phyloP scores from a whole-genome alignment of 1,140 invertebrate genomes.

The Caenorhabditis remanei region DNA sequence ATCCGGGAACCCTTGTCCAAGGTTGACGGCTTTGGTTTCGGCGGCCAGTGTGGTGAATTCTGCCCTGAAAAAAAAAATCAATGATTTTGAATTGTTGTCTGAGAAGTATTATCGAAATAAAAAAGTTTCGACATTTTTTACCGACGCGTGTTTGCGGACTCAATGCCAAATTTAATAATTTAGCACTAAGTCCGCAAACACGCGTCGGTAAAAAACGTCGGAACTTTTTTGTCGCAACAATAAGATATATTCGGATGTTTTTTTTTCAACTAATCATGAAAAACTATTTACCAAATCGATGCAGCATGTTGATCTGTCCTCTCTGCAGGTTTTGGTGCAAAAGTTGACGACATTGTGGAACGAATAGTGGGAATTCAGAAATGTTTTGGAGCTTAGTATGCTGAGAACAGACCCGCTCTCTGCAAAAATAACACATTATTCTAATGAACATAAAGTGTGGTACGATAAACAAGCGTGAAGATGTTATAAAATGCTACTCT shows the following conservation, averaged over 20 bases:
- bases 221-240: too few relatives aligned
- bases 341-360: slow-evolving; percentile 38
- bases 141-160: too few relatives aligned
- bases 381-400: slow-evolving; percentile 45
- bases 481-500: neutral
- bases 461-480: neutral
- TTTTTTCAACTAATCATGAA: neutral
- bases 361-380: slow-evolving; percentile 45
- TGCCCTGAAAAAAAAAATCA: slow-evolving; percentile 88
- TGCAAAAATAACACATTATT: slow-evolving; percentile 42
- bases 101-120: too few relatives aligned
- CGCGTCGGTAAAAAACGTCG: too few relatives aligned
- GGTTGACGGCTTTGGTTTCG: slow-evolving; percentile 91
- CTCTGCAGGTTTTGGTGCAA: slow-evolving; percentile 30
- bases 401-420: slow-evolving; percentile 48
- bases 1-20: slow-evolving; percentile 98
- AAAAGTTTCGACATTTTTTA: too few relatives aligned
- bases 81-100: too few relatives aligned
- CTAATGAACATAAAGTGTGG: neutral
- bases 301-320: neutral
- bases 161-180: too few relatives aligned
- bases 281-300: slow-evolving; percentile 34
- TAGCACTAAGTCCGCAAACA: too few relatives aligned
- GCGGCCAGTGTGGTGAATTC: slow-evolving; percentile 91
- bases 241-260: too few relatives aligned